These are phyloP conservation scores for Athrips mouffetella DNA, from an alignment of 2,888 invertebrate species.

Conservation along the genomic window DNA sequence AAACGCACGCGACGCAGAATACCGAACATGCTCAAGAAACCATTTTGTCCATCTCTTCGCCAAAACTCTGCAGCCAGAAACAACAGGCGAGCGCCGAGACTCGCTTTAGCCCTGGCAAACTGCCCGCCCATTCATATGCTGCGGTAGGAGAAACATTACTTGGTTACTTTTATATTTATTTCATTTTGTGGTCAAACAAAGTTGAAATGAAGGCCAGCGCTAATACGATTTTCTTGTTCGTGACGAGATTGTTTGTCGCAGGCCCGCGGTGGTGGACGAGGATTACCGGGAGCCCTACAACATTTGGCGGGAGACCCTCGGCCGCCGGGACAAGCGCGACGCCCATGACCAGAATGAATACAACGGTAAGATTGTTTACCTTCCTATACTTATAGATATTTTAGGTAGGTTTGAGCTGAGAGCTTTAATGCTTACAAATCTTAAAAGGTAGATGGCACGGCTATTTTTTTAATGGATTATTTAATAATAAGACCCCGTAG, in stretches of 20 bases:
- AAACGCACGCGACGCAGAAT: conserved; percentile 60
- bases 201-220: neutral
- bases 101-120: conserved; percentile 64
- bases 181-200: neutral
- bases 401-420: neutral
- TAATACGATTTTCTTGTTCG: conserved; percentile 25
- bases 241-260: conserved; percentile 38
- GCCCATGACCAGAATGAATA: conserved; percentile 66
- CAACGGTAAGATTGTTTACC: conserved; percentile 51
- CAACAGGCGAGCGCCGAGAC: conserved; percentile 66
- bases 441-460: no score
- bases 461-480: no score
- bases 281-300: conserved; percentile 72
- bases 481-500: no score
- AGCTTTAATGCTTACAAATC: neutral
- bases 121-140: conserved; percentile 72
- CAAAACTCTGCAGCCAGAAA: conserved; percentile 55
- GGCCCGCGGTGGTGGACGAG: conserved; percentile 71
- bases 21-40: conserved; percentile 67
- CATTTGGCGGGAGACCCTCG: conserved; percentile 70
- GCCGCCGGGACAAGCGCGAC: conserved; percentile 62
- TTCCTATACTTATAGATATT: neutral
- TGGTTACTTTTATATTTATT: neutral
- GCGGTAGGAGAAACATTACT: conserved; percentile 39
- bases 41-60: conserved; percentile 63